Evolutionary conservation across 2,113 vertebrate species (phyloP).

Genomic region (Trachemys scripta): DNA sequence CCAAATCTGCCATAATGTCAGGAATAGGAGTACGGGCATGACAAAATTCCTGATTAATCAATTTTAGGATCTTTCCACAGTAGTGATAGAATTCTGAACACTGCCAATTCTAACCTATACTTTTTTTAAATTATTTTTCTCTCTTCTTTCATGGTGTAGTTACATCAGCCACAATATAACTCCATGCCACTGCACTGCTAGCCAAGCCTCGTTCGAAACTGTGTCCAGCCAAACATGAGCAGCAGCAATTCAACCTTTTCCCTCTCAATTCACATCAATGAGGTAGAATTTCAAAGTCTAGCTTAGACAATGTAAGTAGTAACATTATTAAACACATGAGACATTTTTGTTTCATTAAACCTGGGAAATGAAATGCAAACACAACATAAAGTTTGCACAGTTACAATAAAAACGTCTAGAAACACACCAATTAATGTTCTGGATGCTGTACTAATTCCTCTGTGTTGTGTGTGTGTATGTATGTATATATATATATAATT

Average conservation of each 20-base stretch:
- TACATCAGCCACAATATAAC: background rate
- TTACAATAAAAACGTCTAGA: too few species aligned
- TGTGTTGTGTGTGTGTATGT: too few species aligned
- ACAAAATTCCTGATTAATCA: background rate
- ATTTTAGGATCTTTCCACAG: background rate
- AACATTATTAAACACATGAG: too few species aligned
- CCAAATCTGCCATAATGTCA: background rate
- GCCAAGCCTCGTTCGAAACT: background rate
- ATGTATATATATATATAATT: too few species aligned
- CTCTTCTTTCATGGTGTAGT: background rate
- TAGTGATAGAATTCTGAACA: background rate
- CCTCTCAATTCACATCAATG: background rate
- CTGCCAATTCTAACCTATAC: background rate
- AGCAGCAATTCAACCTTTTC: background rate
- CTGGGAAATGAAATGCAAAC: too few species aligned
- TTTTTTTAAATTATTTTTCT: background rate
- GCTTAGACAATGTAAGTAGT: too few species aligned
- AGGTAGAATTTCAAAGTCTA: too few species aligned
- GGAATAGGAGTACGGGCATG: background rate
- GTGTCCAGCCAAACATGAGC: background rate
- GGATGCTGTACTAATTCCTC: too few species aligned
- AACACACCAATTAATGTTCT: too few species aligned
- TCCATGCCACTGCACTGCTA: rapidly evolving
- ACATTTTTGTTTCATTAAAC: too few species aligned
- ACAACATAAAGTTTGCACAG: too few species aligned